Percentiles rank a stretch among this genome's conserved stretches.
Evolutionary conservation across 2,888 invertebrate genomes (phyloP).

Genomic region (Euplagia quadripunctaria): DNA sequence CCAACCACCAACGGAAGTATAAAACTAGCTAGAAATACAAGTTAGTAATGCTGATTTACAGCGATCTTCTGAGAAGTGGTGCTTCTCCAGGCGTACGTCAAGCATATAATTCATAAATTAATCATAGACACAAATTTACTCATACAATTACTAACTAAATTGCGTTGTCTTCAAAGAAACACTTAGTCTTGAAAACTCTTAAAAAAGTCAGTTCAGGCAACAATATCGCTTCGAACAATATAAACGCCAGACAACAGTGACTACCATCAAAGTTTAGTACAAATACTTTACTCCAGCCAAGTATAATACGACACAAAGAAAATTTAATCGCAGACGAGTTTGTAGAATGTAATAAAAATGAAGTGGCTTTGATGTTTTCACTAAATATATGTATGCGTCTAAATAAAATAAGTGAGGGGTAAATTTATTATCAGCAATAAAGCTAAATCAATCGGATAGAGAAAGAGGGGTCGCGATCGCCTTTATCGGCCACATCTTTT

Average conservation of each 20-base stretch:
- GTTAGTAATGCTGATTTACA: no score
- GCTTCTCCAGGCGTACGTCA: no score
- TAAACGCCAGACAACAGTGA: constrained; percentile 47
- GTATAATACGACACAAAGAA: constrained; percentile 37
- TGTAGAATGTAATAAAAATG: constrained; percentile 41
- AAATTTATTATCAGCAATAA: constrained; percentile 80
- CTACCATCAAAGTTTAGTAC: constrained; percentile 49
- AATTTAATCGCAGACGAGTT: constrained; percentile 43
- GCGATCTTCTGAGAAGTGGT: no score
- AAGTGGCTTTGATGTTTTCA: constrained; percentile 39
- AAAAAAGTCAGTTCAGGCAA: constrained; percentile 62
- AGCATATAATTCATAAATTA: no score
- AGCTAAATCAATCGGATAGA: constrained; percentile 79
- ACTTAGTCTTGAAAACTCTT: constrained; percentile 63
- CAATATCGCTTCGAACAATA: constrained; percentile 55
- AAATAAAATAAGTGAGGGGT: constrained; percentile 55
- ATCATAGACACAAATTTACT: no score
- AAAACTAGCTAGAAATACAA: no score
- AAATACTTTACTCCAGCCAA: constrained; percentile 41
- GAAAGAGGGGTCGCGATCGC: constrained; percentile 66
- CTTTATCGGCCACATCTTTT: constrained; percentile 70
- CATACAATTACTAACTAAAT: no score
- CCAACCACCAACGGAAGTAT: no score
- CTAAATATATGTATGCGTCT: constrained; percentile 41
- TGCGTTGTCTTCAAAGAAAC: constrained; percentile 41